phyloP scores from a whole-genome alignment of 1,140 invertebrate genomes.

The Neoseiulus cucumeris region DNA sequence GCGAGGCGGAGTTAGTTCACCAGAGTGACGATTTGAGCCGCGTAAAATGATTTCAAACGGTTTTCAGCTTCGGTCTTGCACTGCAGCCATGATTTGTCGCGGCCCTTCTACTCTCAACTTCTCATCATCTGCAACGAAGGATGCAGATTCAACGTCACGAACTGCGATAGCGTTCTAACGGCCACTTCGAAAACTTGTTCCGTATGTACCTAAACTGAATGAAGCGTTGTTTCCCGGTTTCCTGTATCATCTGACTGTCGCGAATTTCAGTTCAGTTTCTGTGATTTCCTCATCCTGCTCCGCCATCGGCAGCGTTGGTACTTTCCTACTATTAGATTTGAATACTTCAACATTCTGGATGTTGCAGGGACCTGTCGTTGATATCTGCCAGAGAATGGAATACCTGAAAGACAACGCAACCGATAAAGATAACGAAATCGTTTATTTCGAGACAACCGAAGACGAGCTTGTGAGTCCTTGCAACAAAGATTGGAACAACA shows the following conservation, averaged over 20 bases:
- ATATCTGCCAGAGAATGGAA: neutral
- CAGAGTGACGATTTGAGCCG: no score
- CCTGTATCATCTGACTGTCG: no score
- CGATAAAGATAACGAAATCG: neutral
- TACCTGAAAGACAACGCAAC: neutral
- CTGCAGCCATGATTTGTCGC: neutral
- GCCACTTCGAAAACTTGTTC: no score
- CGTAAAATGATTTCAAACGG: no score
- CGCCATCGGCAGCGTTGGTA: no score
- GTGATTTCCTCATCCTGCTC: no score
- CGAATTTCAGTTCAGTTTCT: no score
- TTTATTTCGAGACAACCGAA: neutral
- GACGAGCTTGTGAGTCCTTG: neutral
- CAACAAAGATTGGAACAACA: neutral
- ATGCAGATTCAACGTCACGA: neutral
- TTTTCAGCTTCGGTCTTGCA: neutral
- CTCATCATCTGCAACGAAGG: neutral
- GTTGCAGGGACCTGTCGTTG: neutral
- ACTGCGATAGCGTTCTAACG: neutral
- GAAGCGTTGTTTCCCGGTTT: no score
- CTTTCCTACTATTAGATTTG: no score
- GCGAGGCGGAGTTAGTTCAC: no score
- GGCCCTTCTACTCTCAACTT: neutral
- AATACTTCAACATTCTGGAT: no score
- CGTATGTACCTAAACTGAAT: no score